phyloP scores from a whole-genome alignment of 2,113 vertebrate species.

The Amblyornis subalaris region DNA sequence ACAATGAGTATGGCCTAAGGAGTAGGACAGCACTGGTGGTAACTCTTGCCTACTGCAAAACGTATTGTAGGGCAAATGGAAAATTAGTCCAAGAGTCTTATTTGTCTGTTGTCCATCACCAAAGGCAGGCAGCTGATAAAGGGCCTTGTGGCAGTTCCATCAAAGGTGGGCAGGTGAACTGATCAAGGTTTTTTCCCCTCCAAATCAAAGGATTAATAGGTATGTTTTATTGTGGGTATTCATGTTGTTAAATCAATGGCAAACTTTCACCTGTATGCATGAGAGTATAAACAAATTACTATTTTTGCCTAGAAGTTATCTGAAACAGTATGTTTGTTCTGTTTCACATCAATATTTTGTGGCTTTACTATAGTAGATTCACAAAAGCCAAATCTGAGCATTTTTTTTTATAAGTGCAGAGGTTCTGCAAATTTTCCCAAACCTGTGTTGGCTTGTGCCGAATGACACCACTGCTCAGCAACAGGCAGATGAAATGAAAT shows the following conservation, averaged over 20 bases:
- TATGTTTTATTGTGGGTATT: background rate
- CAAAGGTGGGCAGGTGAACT: background rate
- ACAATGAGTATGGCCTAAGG: background rate
- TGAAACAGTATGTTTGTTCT: background rate
- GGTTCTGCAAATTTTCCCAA: conserved; percentile 18
- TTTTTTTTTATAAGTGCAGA: background rate
- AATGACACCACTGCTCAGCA: conserved; percentile 26
- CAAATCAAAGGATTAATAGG: background rate
- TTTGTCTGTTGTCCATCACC: background rate
- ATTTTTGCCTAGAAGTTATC: background rate
- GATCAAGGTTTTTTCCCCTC: background rate
- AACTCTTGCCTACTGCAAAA: background rate
- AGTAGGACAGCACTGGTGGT: background rate
- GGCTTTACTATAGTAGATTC: background rate
- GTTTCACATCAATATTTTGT: background rate
- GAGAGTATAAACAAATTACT: background rate
- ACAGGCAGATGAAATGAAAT: conserved; percentile 21
- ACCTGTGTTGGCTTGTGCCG: background rate
- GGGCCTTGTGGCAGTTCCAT: background rate
- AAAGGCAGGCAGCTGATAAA: background rate
- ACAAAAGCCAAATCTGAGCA: background rate
- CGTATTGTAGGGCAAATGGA: background rate
- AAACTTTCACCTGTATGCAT: background rate
- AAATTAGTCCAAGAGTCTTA: background rate
- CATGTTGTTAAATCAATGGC: background rate